Conservation (phyloP, 1,140 invertebrate species). For the Penaeus indicus region DNA sequence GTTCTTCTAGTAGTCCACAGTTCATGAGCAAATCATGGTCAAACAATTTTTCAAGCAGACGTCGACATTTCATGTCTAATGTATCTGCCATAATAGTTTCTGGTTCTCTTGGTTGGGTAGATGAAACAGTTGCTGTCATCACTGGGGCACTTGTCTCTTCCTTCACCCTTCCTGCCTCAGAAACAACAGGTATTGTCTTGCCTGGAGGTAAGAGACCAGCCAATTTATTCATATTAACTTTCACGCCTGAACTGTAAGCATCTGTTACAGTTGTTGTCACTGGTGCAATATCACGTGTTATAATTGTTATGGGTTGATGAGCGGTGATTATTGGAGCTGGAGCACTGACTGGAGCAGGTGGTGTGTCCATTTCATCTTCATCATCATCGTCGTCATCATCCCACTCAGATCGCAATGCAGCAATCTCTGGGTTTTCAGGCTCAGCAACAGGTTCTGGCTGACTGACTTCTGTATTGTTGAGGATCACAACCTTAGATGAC, state of each 20-base stretch:
- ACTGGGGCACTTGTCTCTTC: conserved; percentile 22
- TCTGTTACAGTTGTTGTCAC: conserved; percentile 60
- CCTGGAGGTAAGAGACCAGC: conserved; percentile 55
- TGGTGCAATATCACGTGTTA: conserved; percentile 63
- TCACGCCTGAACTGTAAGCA: conserved; percentile 60
- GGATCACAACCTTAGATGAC: not conserved
- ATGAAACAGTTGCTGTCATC: not conserved
- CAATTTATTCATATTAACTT: conserved; percentile 65
- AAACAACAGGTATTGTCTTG: conserved; percentile 22
- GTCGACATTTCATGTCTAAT: conserved; percentile 64
- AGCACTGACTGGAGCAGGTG: not conserved
- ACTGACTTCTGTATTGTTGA: too few relatives aligned
- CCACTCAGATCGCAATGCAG: conserved; percentile 65
- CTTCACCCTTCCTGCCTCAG: conserved; percentile 24
- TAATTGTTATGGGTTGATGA: conserved; percentile 41
- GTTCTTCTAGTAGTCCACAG: conserved; percentile 63
- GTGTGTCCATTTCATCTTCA: conserved; percentile 31
- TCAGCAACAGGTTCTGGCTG: not conserved
- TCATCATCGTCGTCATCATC: conserved; percentile 65
- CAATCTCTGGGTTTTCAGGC: conserved; percentile 64
- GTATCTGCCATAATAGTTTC: conserved; percentile 62
- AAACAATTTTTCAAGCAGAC: conserved; percentile 62
- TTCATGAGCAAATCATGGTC: conserved; percentile 52
- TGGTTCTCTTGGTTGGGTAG: conserved; percentile 37
- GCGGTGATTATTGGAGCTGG: not conserved